Conservation (phyloP, 1,140 invertebrate species). For the Neotoxoptera formosana region DNA sequence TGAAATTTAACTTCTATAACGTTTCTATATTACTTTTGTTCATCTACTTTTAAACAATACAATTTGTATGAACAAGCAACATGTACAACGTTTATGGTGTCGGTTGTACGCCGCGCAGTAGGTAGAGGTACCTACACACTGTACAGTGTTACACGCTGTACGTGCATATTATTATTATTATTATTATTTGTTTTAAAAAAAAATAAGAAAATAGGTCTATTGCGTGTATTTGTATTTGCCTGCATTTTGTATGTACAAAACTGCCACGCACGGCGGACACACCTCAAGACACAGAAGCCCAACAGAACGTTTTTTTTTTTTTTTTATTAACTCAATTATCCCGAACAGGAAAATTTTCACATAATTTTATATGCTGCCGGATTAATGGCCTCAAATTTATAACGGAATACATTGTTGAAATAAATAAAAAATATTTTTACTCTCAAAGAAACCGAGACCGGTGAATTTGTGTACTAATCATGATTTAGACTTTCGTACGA, state of each 20-base stretch:
- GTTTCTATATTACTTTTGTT: neutral
- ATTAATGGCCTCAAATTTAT: neutral
- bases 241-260: too few species aligned
- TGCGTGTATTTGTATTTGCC: too few species aligned
- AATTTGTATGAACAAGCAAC: neutral
- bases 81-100: neutral
- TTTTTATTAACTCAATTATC: neutral
- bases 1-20: neutral
- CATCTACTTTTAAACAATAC: neutral
- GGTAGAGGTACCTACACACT: neutral
- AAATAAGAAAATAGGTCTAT: too few species aligned
- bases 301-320: neutral
- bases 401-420: neutral
- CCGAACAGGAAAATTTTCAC: neutral
- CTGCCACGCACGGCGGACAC: neutral
- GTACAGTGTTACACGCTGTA: too few species aligned
- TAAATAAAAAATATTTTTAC: neutral
- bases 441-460: neutral
- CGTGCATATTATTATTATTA: neutral
- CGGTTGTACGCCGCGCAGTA: neutral
- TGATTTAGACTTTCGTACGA: neutral
- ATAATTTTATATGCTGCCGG: neutral
- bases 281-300: neutral
- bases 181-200: too few species aligned
- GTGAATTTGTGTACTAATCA: neutral